A percentile compares a stretch with the other conserved stretches of the same genome.
phyloP scores from a whole-genome alignment of 2,797 vertebrate species.

The Scleropages formosus region DNA sequence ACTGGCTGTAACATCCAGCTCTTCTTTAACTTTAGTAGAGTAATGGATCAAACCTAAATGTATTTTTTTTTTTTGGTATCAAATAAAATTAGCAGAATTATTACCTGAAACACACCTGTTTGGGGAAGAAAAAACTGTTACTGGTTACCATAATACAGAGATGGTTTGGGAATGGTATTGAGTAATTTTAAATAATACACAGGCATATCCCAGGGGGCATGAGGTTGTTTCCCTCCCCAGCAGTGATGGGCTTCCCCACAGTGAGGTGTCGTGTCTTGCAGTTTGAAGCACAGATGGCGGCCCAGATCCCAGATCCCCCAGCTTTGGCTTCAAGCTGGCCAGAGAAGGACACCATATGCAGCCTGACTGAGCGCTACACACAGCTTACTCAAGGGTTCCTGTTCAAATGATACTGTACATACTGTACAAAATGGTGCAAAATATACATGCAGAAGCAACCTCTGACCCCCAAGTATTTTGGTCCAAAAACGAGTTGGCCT shows the following conservation, averaged over 20 bases:
- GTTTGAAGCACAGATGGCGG: constrained; percentile 16
- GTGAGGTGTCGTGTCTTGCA: neutral
- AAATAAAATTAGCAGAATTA: too few species aligned
- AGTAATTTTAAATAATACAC: too few species aligned
- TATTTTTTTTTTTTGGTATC: too few species aligned
- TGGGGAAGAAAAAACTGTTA: too few species aligned
- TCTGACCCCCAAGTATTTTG: neutral
- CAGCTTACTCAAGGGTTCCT: constrained; percentile 2
- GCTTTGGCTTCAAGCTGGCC: constrained; percentile 1
- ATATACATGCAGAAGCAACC: neutral
- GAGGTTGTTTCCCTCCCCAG: neutral
- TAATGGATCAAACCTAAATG: too few species aligned
- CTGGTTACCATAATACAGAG: too few species aligned
- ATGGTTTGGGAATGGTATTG: too few species aligned
- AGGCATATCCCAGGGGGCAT: neutral
- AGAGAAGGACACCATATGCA: constrained; percentile 16
- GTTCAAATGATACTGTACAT: neutral
- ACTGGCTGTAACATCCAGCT: too few species aligned
- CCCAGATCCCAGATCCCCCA: constrained; percentile 25
- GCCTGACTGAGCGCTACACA: neutral
- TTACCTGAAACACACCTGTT: too few species aligned
- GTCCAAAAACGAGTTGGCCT: too few species aligned
- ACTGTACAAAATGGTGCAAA: neutral
- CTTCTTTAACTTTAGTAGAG: too few species aligned
- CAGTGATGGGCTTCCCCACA: neutral